Evolutionary conservation across 2,113 vertebrate genomes (phyloP), one percentile per base, ranked within the genome.

Genomic region (Lynx canadensis): DNA sequence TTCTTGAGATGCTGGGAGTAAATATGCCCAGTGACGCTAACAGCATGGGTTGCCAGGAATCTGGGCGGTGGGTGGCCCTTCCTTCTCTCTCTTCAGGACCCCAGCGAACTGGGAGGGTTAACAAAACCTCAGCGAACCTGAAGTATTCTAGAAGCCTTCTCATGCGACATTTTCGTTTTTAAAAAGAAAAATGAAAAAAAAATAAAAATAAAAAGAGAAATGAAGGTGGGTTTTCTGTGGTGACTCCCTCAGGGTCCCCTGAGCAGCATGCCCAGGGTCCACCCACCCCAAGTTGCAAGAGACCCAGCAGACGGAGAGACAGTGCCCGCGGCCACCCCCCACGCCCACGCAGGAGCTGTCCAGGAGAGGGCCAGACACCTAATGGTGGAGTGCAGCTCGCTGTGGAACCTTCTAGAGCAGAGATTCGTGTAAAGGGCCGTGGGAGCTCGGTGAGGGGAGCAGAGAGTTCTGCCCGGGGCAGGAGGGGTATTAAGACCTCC

Each of bases 301-400:
- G n/a, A 3, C 31, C 23, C 41, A 31, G 16, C 27, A 15, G 27
- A 25, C 12, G 4, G 6, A 38, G 76, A 52, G 33, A 12, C 14
- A 63, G 55, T 1, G 7, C 3, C 21, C n/a, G 29, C 1, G 27
- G 23, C 60, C 1, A 52, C 4, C 12, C 7, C 1, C 12, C n/a
- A 21, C 10, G 25, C 29, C 7, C 23, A 45, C 16, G 12, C 15
- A 45, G 25, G 6, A 33, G 7, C 38, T 73, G 11, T 78, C 45
- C 52, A 29, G 31, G 29, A 19, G 36, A 66, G 50, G n/a, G 27
- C 85, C 21, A 76, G 79, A 48, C 45, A 15, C 23, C 25, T 10
- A 31, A 45, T 71, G 55, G 19, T 16, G 55, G 15, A 87, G 81
- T 12, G 21, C 31, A 36, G 4, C 16, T 65, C 7, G 41, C 12